Evolutionary conservation across 1,140 invertebrate genomes (phyloP).

Genomic region (Helicoverpa armigera): DNA sequence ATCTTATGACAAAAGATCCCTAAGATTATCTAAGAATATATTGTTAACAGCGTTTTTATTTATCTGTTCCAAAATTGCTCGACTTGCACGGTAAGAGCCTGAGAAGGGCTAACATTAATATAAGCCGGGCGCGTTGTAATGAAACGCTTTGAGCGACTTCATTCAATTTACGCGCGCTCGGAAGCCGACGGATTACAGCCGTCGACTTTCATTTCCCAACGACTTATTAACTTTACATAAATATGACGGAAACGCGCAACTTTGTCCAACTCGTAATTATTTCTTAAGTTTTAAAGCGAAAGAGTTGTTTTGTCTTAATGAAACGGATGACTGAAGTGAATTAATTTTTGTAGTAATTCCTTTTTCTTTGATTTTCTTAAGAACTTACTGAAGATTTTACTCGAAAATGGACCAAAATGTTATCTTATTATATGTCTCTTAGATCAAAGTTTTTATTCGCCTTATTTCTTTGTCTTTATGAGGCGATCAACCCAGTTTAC

Average conservation of each 20-base stretch:
- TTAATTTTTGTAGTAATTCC: constrained; percentile 9
- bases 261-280: constrained; percentile 37
- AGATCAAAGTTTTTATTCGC: too few relatives aligned
- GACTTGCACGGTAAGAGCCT: neutral
- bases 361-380: neutral
- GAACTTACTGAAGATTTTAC: too few relatives aligned
- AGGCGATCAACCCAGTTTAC: too few relatives aligned
- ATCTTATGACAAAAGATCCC: too few relatives aligned
- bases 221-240: constrained; percentile 47
- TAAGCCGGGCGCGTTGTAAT: constrained; percentile 17
- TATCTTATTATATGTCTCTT: too few relatives aligned
- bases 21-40: too few relatives aligned
- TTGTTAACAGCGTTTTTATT: neutral
- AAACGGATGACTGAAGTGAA: neutral
- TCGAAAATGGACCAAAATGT: too few relatives aligned
- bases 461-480: too few relatives aligned
- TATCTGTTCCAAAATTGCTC: constrained; percentile 1
- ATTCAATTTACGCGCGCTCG: constrained; percentile 30
- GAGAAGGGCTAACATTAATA: constrained; percentile 11
- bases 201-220: constrained; percentile 14
- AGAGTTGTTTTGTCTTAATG: constrained; percentile 2
- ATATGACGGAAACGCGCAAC: constrained; percentile 12
- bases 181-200: constrained; percentile 36
- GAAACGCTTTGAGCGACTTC: constrained; percentile 18
- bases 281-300: constrained; percentile 26